phyloP scores from a whole-genome alignment of 2,888 invertebrate genomes.

The Nomada ruficornis region DNA sequence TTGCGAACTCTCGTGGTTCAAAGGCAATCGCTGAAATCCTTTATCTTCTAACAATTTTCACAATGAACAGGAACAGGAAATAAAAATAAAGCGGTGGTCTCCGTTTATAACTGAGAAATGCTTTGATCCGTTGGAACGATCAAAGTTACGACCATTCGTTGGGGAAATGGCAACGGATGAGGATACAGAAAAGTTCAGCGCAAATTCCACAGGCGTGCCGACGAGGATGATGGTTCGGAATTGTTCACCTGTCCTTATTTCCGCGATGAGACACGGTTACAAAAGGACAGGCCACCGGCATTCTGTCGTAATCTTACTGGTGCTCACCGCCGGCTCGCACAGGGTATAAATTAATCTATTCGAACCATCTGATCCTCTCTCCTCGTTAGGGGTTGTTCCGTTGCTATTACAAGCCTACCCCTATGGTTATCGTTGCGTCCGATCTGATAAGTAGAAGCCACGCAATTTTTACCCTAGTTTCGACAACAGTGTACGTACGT shows the following conservation, averaged over 20 bases:
- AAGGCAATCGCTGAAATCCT: too few species aligned
- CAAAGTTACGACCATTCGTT: too few species aligned
- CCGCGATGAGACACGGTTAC: conserved; percentile 28
- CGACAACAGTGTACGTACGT: conserved; percentile 1
- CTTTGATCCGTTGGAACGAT: too few species aligned
- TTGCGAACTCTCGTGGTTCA: too few species aligned
- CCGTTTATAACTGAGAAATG: too few species aligned
- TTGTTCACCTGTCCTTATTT: conserved; percentile 52
- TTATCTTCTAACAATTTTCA: too few species aligned
- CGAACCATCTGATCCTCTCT: conserved; percentile 68
- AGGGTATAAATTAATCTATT: conserved; percentile 69
- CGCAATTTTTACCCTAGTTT: conserved; percentile 59
- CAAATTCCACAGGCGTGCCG: conserved; percentile 10
- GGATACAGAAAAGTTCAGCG: neutral
- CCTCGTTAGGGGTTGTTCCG: conserved; percentile 69
- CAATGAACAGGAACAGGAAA: too few species aligned
- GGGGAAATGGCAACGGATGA: neutral
- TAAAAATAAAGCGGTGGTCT: too few species aligned
- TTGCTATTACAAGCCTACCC: conserved; percentile 53
- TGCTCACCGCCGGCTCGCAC: conserved; percentile 29
- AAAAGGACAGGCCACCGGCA: conserved; percentile 25
- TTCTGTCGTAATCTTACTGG: conserved; percentile 42
- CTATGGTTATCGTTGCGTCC: conserved; percentile 26
- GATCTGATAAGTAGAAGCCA: conserved; percentile 52
- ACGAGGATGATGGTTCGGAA: neutral